Conservation (phyloP, 2,888 invertebrate species). For the Drosophila neotestacea region DNA sequence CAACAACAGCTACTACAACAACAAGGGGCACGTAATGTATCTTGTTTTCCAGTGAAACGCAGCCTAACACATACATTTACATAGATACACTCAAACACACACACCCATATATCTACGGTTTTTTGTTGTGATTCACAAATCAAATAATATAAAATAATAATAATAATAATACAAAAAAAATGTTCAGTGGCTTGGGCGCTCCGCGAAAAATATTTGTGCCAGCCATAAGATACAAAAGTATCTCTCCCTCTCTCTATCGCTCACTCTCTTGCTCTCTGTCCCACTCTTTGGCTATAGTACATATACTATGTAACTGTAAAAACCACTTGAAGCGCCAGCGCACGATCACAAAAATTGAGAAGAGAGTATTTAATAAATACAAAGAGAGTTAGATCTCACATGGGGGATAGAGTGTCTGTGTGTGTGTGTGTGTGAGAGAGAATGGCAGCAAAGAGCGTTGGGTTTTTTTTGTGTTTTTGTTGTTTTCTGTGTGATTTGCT, state of each 20-base stretch:
- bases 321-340: constrained; percentile 69
- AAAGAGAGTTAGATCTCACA: constrained; percentile 42
- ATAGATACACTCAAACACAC: constrained; percentile 18
- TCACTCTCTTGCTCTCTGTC: constrained; percentile 8
- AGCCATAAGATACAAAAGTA: constrained; percentile 67
- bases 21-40: constrained; percentile 47
- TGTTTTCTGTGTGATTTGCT: constrained; percentile 48
- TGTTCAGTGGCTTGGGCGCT: constrained; percentile 62
- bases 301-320: constrained; percentile 73
- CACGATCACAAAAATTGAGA: constrained; percentile 54
- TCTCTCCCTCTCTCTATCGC: constrained; percentile 14
- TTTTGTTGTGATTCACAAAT: constrained; percentile 74
- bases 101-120: constrained; percentile 32
- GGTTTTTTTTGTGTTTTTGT: constrained; percentile 15
- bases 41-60: constrained; percentile 70
- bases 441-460: constrained; percentile 38
- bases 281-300: constrained; percentile 23
- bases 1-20: constrained; percentile 23
- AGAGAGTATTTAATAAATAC: constrained; percentile 20
- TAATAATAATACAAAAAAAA: constrained; percentile 54
- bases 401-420: constrained; percentile 2
- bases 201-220: constrained; percentile 77
- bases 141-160: constrained; percentile 72
- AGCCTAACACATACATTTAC: constrained; percentile 26
- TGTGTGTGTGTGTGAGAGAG: constrained; percentile 1